Percentiles rank a stretch among this genome's conserved stretches.
Evolutionary conservation across 2,888 invertebrate species (phyloP).

Genomic region (Xylota segnis): DNA sequence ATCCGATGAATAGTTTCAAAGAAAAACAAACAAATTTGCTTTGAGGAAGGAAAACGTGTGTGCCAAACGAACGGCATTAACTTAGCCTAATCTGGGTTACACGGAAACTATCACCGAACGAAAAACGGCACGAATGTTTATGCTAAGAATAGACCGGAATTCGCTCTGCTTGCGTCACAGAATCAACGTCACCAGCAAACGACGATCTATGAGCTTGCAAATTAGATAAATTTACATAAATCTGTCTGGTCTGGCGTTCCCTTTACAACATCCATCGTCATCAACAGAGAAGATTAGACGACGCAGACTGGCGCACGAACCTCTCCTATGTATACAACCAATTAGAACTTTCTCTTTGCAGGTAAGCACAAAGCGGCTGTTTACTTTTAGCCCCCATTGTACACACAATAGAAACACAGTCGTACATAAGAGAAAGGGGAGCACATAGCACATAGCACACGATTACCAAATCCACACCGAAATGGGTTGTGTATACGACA

Average conservation of each 20-base stretch:
- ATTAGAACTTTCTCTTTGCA: slow-evolving; percentile 16
- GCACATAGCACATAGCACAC: slow-evolving; percentile 11
- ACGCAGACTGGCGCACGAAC: not conserved
- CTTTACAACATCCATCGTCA: not conserved
- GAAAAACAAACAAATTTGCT: slow-evolving; percentile 3
- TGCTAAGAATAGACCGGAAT: slow-evolving; percentile 21
- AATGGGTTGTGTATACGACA: not conserved
- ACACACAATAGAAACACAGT: not conserved
- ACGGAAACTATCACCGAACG: slow-evolving; percentile 17
- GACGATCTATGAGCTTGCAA: not conserved
- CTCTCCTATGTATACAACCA: not conserved
- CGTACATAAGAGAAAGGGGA: not conserved
- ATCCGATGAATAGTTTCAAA: not conserved
- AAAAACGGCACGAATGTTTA: not conserved
- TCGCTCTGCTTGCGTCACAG: slow-evolving; percentile 2
- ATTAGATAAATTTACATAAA: not conserved
- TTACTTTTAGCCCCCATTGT: not conserved
- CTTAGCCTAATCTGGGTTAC: slow-evolving; percentile 39
- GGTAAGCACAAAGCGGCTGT: not conserved
- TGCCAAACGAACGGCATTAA: slow-evolving; percentile 10
- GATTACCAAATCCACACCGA: not conserved
- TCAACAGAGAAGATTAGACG: not conserved
- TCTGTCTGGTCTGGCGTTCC: not conserved
- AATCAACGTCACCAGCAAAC: slow-evolving; percentile 32
- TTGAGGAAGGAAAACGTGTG: not conserved